These are phyloP conservation scores for Fragum fragum DNA, from an alignment of 2,888 invertebrate species.

Conservation along the genomic window DNA sequence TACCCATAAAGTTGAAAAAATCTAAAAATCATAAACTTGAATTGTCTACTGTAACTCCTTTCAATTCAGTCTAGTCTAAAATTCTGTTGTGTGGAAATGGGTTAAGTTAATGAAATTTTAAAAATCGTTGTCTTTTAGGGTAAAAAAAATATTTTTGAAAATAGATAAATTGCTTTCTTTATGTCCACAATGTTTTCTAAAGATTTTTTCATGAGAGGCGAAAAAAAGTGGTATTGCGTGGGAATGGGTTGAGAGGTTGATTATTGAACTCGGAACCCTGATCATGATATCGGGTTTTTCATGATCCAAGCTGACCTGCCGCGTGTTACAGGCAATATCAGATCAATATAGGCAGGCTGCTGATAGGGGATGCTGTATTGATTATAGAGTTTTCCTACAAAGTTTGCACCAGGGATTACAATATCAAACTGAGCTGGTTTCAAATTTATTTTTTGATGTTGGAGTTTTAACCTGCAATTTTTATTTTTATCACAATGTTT, in stretches of 20 bases:
- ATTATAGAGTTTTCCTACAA: constrained; percentile 16
- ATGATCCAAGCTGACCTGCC: not conserved
- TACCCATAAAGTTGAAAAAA: too few relatives aligned
- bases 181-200: not conserved
- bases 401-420: constrained; percentile 3
- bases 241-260: not conserved
- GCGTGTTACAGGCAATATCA: constrained; percentile 6
- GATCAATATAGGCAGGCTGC: constrained; percentile 15
- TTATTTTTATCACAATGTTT: too few relatives aligned
- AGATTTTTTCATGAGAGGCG: not conserved
- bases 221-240: not conserved
- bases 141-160: too few relatives aligned
- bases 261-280: constrained; percentile 11
- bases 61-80: too few relatives aligned
- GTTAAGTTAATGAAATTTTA: too few relatives aligned
- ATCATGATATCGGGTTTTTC: constrained; percentile 13
- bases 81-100: too few relatives aligned
- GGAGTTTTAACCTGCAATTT: not conserved
- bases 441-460: not conserved
- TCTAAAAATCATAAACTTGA: too few relatives aligned
- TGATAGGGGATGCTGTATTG: constrained; percentile 24
- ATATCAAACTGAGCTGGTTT: not conserved
- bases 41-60: too few relatives aligned
- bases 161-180: too few relatives aligned
- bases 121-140: too few relatives aligned